These are phyloP conservation scores for Sycophaga agraensis DNA, from an alignment of 1,140 invertebrate genomes.

Conservation along the genomic window DNA sequence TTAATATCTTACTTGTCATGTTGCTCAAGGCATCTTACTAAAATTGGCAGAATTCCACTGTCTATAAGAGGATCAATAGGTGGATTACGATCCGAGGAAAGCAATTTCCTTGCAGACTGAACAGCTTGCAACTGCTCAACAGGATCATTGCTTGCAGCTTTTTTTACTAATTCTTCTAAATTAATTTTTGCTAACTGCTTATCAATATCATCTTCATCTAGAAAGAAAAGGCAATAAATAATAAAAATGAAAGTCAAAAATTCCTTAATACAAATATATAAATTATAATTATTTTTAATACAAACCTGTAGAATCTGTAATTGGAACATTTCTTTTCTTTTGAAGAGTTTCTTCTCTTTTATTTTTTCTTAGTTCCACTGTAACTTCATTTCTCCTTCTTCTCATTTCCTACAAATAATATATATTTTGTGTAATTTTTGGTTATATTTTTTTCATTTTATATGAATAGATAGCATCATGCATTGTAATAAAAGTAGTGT, in stretches of 20 bases:
- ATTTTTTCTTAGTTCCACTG: constrained; percentile 93
- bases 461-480: constrained; percentile 1
- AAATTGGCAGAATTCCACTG: constrained; percentile 89
- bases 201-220: constrained; percentile 75
- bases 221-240: constrained; percentile 26
- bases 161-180: constrained; percentile 69
- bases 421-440: background rate
- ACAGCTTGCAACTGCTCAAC: constrained; percentile 77
- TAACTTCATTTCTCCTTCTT: constrained; percentile 91
- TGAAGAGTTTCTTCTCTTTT: constrained; percentile 95
- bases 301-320: constrained; percentile 74
- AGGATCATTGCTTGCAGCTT: constrained; percentile 72
- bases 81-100: constrained; percentile 96
- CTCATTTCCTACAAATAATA: constrained; percentile 80
- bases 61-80: constrained; percentile 96
- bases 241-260: background rate
- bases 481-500: background rate
- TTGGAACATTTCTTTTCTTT: constrained; percentile 92
- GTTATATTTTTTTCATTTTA: background rate
- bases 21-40: constrained; percentile 86
- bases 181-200: constrained; percentile 67
- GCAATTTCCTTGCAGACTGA: constrained; percentile 86
- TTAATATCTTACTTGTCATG: constrained; percentile 68
- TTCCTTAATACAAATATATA: background rate
- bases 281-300: background rate